Base-by-base conservation (phyloP, 2,797 vertebrate genomes). In the Xenentodon cancila region DNA sequence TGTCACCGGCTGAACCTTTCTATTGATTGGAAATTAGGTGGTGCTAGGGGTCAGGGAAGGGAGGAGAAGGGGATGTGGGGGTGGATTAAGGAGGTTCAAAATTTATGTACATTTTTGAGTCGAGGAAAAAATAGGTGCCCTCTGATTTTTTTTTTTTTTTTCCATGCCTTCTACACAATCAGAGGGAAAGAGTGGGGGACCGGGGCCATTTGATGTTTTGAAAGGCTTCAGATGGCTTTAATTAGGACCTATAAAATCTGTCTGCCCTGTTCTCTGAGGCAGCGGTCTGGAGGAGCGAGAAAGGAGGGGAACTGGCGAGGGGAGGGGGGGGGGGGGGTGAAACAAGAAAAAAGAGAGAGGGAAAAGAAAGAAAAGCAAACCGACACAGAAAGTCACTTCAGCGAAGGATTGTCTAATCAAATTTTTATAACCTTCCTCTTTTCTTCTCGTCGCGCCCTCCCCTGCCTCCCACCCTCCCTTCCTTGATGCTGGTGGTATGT, bases 171-270 rank as follows among this genome's bases (percentile, higher is more conserved):
- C 66, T 74, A 73, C 75, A 76, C 81, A 81, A 82, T 86, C 79
- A 84, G 84, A 82, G 79, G 48, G 70, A 75, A 72, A 58, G 73
- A 79, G 79, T 15, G 11, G 61, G 73, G 77, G 77, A 66, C 75
- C 21, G 17, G 71, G 76, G 68, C 78, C 90, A 90, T 92, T 92
- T 93, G 94, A 95, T 95, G 93, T 94, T 86, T 92, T 91, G 91
- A 93, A 93, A 94, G 92, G 88, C 92, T 94, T 95, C 94, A 95
- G 94, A 96, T 95, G 92, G 93, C 94, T 94, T 95, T 96, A 95
- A 97, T 96, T 96, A 96, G 90, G 92, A 94, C 93, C 94, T 94
- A 94, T 94, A 94, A 93, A 94, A 93, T 93, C 90, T 93, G 92
- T 94, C 93, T 93, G 77, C 91, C 88, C 87, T 79, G 77, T 91